These are phyloP conservation scores for Pelagia noctiluca DNA, from an alignment of 30 jellyfish, hydroid and myxozoan genomes.

Conservation along the genomic window DNA sequence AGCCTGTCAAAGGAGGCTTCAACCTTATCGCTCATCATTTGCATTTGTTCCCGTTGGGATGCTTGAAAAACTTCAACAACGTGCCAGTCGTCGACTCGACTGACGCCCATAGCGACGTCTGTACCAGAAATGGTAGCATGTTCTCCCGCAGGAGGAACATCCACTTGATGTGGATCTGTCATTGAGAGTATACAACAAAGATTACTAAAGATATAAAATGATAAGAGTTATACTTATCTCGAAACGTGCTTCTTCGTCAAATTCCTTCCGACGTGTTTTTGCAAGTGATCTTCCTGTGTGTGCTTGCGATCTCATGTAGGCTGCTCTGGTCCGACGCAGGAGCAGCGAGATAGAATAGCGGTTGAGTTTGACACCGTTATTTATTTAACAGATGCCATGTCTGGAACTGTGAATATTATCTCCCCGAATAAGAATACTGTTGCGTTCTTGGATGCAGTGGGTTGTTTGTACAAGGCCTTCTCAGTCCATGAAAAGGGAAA, in stretches of 20 bases:
- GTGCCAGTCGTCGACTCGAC: too few relatives aligned
- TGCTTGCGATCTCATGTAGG: neutral
- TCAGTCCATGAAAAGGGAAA: conserved; percentile 26
- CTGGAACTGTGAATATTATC: neutral
- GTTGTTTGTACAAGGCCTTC: conserved; percentile 9
- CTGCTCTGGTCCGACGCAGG: neutral
- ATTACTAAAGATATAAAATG: too few relatives aligned
- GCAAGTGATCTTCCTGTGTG: neutral
- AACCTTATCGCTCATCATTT: neutral
- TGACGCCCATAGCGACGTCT: too few relatives aligned
- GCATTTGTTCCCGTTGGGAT: neutral
- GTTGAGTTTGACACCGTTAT: conserved; percentile 9
- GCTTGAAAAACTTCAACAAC: too few relatives aligned
- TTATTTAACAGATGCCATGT: neutral
- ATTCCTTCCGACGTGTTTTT: neutral
- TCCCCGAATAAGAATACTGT: neutral
- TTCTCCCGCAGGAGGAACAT: too few relatives aligned
- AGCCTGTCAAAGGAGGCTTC: neutral
- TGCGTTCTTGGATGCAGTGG: neutral
- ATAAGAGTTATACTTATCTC: too few relatives aligned
- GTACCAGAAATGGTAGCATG: too few relatives aligned
- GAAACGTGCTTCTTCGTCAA: too few relatives aligned
- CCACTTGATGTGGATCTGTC: too few relatives aligned
- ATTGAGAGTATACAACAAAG: too few relatives aligned
- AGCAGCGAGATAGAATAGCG: neutral